Evolutionary conservation across 1,140 invertebrate genomes (phyloP), one percentile per base, ranked within the genome.

Genomic region (Grapholita molesta): DNA sequence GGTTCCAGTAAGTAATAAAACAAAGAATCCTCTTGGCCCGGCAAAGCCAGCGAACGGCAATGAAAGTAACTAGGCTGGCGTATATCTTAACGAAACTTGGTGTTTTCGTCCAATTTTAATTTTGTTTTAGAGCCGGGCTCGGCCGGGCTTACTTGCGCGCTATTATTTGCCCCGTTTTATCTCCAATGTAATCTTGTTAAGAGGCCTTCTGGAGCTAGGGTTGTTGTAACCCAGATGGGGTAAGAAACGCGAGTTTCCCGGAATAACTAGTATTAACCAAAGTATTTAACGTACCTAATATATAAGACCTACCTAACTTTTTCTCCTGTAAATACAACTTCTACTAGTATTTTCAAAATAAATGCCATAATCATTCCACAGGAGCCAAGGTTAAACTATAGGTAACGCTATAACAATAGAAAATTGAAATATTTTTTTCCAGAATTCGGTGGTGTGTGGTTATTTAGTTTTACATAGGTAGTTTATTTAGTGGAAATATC

Each of bases 131-230:
- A 86, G 79, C 78, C 77, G 18, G 65, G 76, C 78, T 79, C 78
- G 73, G 70, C 64, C 32, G 53, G 76, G 89, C 86, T 88, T 88
- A 86, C 83, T 79, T 72, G 72, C 77, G 70, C 73, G 88, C 80
- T 84, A 88, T 91, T 89, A 91, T 89, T 84, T 85, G 70, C 76
- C 73, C 83, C 82, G 78, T 89, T 91, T 91, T 89, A 91, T 91
- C 89, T 88, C 71, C 80, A 83, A 88, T 88, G 89, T 91, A 91
- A 91, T 91, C 89, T 91, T 91, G 89, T 91, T 91, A 91, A 91
- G 86, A 91, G 89, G 81, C 80, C 72, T 28, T 28, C 12, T 61
- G 24, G 25, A 30, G 42, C 55, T 61, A 61, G 55, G 55, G 55
- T 30, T 61, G 55, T 25, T 48, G 42, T 21, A 48, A 48, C 42